Conservation (phyloP, 2,888 invertebrate species). For the Lapara coniferarum region DNA sequence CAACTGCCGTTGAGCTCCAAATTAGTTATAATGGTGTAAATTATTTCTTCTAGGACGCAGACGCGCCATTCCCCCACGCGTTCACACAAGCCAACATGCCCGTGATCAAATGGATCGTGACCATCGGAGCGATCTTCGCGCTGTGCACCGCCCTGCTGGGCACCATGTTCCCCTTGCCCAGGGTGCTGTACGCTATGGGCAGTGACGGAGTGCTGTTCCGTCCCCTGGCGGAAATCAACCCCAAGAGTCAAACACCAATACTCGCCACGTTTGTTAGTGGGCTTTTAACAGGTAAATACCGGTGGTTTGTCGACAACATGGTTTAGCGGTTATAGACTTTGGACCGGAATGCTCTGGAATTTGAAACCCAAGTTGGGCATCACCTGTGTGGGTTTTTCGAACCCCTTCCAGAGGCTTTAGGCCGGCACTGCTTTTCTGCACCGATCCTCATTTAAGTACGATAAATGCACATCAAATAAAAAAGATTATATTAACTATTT, state of each 20-base stretch:
- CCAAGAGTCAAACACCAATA: constrained; percentile 90
- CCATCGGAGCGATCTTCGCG: constrained; percentile 95
- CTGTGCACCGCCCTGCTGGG: constrained; percentile 94
- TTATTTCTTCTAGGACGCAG: constrained; percentile 83
- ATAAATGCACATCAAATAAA: too few relatives aligned
- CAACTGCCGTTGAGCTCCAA: too few relatives aligned
- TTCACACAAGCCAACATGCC: constrained; percentile 91
- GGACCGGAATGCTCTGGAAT: too few relatives aligned
- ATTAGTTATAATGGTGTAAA: too few relatives aligned
- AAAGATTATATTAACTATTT: too few relatives aligned
- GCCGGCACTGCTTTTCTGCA: too few relatives aligned
- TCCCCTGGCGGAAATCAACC: constrained; percentile 86
- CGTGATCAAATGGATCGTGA: constrained; percentile 93
- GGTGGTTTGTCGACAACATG: too few relatives aligned
- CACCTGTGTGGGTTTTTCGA: too few relatives aligned
- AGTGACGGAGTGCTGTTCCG: constrained; percentile 93
- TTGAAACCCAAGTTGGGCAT: too few relatives aligned
- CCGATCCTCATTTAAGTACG: too few relatives aligned
- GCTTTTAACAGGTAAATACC: constrained; percentile 85
- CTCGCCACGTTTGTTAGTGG: constrained; percentile 91
- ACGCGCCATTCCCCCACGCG: constrained; percentile 94
- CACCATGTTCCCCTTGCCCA: constrained; percentile 94
- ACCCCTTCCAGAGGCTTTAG: too few relatives aligned
- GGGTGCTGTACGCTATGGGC: constrained; percentile 95
- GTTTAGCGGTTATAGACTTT: too few relatives aligned